Percentiles rank a stretch among this genome's conserved stretches.
Conservation (phyloP, 2,113 vertebrate genomes). For the Sardina pilchardus region DNA sequence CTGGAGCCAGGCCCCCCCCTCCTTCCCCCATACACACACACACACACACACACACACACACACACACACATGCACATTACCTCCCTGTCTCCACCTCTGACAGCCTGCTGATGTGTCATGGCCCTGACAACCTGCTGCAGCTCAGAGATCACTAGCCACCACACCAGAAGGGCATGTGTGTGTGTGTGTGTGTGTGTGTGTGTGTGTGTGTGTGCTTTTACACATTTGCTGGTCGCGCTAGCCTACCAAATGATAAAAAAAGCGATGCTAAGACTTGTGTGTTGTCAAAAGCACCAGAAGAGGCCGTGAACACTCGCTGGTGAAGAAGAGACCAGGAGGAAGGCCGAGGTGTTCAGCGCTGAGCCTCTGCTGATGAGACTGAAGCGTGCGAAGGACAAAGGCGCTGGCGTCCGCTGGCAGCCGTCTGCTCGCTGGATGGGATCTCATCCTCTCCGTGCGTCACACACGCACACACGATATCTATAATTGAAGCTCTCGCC, state of each 20-base stretch:
- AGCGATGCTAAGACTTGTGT: too few species aligned
- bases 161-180: slow-evolving; percentile 1
- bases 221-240: neutral
- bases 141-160: neutral
- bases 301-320: neutral
- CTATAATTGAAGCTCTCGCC: slow-evolving; percentile 46
- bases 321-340: slow-evolving; percentile 34
- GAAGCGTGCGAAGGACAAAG: neutral
- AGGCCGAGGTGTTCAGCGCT: neutral
- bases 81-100: neutral
- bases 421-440: slow-evolving; percentile 27
- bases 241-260: neutral
- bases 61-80: neutral
- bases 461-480: slow-evolving; percentile 34
- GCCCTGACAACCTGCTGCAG: neutral
- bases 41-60: neutral
- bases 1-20: neutral
- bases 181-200: slow-evolving; percentile 33
- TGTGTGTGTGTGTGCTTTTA: slow-evolving; percentile 20
- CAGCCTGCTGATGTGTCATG: slow-evolving; percentile 11
- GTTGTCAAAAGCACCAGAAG: too few species aligned
- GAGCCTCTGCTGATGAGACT: neutral
- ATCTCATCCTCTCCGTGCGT: slow-evolving; percentile 21
- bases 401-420: neutral
- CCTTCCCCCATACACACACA: neutral